Evolutionary conservation across 1,140 invertebrate species (phyloP).

Genomic region (Sweltsa coloradensis): DNA sequence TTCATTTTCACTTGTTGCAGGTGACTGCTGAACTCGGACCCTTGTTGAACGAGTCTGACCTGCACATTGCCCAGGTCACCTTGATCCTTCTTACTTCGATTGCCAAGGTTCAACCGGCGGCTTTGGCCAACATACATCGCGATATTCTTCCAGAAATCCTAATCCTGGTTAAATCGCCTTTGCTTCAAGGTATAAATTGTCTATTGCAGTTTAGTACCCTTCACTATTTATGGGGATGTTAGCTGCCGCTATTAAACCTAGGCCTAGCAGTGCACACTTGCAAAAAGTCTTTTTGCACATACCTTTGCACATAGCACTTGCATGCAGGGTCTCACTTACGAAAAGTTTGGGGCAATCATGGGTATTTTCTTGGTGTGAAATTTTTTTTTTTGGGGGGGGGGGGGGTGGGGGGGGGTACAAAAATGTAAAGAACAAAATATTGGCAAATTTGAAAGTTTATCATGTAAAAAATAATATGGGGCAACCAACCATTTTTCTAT

Average conservation of each 20-base stretch:
- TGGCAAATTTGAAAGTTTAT: background rate
- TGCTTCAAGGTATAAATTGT: slow-evolving; percentile 67
- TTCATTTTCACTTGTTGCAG: slow-evolving; percentile 18
- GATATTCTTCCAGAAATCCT: slow-evolving; percentile 76
- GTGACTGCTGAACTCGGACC: slow-evolving; percentile 76
- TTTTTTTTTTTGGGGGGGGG: no score
- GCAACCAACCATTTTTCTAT: background rate
- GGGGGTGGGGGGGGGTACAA: no score
- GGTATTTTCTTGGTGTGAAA: no score
- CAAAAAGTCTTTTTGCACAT: no score
- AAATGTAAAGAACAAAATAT: no score
- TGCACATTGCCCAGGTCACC: slow-evolving; percentile 90
- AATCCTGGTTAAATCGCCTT: slow-evolving; percentile 74
- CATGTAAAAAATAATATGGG: slow-evolving; percentile 1
- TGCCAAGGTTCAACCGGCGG: slow-evolving; percentile 51
- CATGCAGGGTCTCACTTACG: no score
- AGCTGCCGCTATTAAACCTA: no score
- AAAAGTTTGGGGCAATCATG: no score
- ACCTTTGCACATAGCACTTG: no score
- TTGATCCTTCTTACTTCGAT: slow-evolving; percentile 65
- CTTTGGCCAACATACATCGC: slow-evolving; percentile 49
- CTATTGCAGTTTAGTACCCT: no score
- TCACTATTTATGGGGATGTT: no score
- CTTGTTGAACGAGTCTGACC: slow-evolving; percentile 82
- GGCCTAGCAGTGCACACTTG: no score